phyloP scores from a whole-genome alignment of 2,113 vertebrate genomes.

The Rhinichthys klamathensis region DNA sequence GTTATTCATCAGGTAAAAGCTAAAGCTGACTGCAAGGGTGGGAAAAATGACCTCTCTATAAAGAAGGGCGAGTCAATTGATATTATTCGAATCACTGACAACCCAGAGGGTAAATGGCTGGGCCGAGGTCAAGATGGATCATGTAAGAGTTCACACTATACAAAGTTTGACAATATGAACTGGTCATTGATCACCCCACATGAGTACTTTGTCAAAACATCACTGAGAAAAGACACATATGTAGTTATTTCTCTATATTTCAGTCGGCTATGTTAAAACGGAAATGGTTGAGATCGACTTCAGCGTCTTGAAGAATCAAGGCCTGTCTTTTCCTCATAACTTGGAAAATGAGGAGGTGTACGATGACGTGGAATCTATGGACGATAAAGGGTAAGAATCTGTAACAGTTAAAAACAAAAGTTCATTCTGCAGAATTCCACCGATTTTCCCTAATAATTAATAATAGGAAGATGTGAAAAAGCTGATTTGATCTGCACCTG shows the following conservation, averaged over 20 bases:
- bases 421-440: background rate
- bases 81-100: slow-evolving; percentile 88
- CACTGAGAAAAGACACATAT: background rate
- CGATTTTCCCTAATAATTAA: background rate
- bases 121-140: slow-evolving; percentile 80
- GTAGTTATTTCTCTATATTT: background rate
- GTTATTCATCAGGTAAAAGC: slow-evolving; percentile 85
- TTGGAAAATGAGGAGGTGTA: slow-evolving; percentile 81
- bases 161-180: background rate
- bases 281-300: slow-evolving; percentile 88
- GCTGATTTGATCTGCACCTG: background rate
- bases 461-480: background rate
- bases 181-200: background rate
- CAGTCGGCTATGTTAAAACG: slow-evolving; percentile 94
- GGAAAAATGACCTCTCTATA: slow-evolving; percentile 84
- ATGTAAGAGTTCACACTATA: slow-evolving; percentile 73
- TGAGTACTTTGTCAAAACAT: background rate
- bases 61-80: slow-evolving; percentile 88
- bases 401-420: background rate
- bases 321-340: slow-evolving; percentile 19
- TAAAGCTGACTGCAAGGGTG: slow-evolving; percentile 78
- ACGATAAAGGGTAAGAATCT: slow-evolving; percentile 72
- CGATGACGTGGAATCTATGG: slow-evolving; percentile 84
- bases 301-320: slow-evolving; percentile 77
- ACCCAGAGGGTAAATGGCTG: slow-evolving; percentile 93